These are phyloP conservation scores for Passer montanus DNA, from an alignment of 2,113 vertebrate species.

Conservation along the genomic window DNA sequence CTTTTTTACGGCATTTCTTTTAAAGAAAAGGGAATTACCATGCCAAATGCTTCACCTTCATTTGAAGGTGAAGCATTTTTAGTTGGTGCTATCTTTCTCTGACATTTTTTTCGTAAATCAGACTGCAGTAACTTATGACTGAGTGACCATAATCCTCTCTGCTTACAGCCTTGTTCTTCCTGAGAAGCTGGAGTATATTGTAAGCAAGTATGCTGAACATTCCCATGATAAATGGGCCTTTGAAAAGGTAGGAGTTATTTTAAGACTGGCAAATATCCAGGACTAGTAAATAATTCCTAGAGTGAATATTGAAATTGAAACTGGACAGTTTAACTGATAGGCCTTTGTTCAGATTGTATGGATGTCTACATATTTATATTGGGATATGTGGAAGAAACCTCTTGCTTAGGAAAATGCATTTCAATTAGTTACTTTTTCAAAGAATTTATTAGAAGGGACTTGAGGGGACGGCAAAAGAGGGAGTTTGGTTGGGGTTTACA, in stretches of 20 bases:
- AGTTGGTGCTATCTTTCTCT: not conserved
- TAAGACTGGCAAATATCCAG: not conserved
- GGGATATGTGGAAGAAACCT: not conserved
- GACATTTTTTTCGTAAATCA: not conserved
- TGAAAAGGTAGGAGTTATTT: slow-evolving; percentile 87
- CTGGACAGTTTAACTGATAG: not conserved
- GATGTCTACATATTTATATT: not conserved
- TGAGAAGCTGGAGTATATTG: slow-evolving; percentile 92
- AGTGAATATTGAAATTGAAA: slow-evolving; percentile 16
- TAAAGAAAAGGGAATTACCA: not conserved
- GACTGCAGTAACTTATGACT: not conserved
- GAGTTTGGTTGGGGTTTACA: not conserved
- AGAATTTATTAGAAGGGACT: not conserved
- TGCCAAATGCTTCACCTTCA: not conserved
- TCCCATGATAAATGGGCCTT: slow-evolving; percentile 95
- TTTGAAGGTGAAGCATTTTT: not conserved
- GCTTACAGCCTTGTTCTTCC: slow-evolving; percentile 87
- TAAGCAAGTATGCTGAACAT: slow-evolving; percentile 94
- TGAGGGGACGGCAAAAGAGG: not conserved
- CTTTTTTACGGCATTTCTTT: not conserved
- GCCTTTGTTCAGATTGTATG: not conserved
- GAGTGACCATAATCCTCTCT: not conserved
- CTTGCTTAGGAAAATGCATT: slow-evolving; percentile 6
- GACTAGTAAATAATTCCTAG: not conserved
- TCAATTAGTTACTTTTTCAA: not conserved